These are phyloP conservation scores for Rhyacichthys aspro DNA, from an alignment of 2,797 vertebrate genomes.

Conservation along the genomic window DNA sequence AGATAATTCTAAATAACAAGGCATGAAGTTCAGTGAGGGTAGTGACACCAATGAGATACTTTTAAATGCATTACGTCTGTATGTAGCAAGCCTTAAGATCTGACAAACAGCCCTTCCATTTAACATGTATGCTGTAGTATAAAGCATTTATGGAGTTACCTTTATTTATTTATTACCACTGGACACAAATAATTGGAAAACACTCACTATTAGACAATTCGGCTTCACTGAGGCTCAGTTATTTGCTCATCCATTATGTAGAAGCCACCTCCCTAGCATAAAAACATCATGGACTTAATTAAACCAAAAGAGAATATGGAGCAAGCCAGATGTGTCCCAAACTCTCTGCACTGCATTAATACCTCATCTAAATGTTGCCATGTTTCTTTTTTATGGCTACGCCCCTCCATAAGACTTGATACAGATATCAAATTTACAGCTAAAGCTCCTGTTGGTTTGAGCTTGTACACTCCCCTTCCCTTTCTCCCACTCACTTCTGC, in stretches of 20 bases:
- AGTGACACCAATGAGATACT: no score
- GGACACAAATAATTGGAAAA: background rate
- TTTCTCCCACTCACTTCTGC: slow-evolving; percentile 29
- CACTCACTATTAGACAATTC: background rate
- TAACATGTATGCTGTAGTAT: no score
- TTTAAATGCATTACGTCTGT: no score
- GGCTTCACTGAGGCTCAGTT: background rate
- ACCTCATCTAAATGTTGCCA: background rate
- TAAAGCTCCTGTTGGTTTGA: slow-evolving; percentile 5
- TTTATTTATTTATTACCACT: background rate
- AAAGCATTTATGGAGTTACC: no score
- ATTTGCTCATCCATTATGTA: background rate
- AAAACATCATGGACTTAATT: background rate
- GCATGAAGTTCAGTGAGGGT: no score
- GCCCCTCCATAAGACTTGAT: slow-evolving; percentile 6
- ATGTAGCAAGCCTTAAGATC: no score
- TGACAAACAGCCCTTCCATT: no score
- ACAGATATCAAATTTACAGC: slow-evolving; percentile 21
- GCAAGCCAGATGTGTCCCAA: background rate
- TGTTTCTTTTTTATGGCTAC: slow-evolving; percentile 1
- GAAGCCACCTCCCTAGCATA: background rate
- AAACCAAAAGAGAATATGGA: background rate
- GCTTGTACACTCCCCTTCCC: slow-evolving; percentile 5
- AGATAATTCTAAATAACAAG: no score
- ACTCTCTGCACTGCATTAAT: background rate